Percentiles rank a stretch among this genome's conserved stretches.
phyloP scores from a whole-genome alignment of 2,888 invertebrate species.

The Ectemnius cavifrons region DNA sequence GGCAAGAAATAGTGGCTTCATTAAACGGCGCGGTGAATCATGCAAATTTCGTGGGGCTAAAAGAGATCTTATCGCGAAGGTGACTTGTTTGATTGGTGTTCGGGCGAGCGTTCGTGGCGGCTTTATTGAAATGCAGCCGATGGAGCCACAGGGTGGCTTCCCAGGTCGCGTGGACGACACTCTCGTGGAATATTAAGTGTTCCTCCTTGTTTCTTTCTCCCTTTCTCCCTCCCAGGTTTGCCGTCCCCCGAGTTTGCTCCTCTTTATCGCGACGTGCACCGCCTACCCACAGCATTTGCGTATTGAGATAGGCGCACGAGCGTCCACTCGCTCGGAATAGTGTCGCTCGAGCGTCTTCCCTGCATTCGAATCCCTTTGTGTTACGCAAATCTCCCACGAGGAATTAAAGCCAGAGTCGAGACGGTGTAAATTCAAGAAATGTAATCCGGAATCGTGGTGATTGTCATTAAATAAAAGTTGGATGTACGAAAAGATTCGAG shows the following conservation, averaged over 20 bases:
- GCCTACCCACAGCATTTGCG: slow-evolving; percentile 56
- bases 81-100: too few relatives aligned
- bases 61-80: too few relatives aligned
- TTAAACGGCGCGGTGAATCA: too few relatives aligned
- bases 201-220: slow-evolving; percentile 11
- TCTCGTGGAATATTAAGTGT: slow-evolving; percentile 71
- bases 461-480: too few relatives aligned
- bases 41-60: too few relatives aligned
- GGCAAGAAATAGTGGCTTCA: not conserved
- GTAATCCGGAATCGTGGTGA: not conserved
- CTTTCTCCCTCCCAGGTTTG: too few relatives aligned
- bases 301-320: slow-evolving; percentile 60
- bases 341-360: not conserved
- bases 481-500: too few relatives aligned
- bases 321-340: not conserved
- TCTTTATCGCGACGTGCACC: slow-evolving; percentile 39
- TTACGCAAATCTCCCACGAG: not conserved
- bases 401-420: not conserved
- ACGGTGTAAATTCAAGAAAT: not conserved
- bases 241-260: slow-evolving; percentile 2
- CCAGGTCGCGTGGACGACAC: slow-evolving; percentile 74
- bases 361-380: not conserved
- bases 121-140: slow-evolving; percentile 66
- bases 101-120: slow-evolving; percentile 44
- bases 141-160: slow-evolving; percentile 58